phyloP scores from a whole-genome alignment of 2,797 vertebrate genomes.

The Linurgus olivaceus region DNA sequence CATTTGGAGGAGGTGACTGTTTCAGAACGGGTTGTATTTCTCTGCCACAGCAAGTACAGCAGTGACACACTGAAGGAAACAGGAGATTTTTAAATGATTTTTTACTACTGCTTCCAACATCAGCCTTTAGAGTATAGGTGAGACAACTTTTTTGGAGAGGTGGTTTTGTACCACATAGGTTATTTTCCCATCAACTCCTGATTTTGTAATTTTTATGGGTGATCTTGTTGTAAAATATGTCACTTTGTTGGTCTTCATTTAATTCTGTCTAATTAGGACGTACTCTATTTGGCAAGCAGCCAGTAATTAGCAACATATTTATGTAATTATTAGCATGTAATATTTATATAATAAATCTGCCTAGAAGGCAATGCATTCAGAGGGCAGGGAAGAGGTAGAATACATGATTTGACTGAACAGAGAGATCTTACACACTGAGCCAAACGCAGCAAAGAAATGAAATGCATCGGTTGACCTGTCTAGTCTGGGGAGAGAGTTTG shows the following conservation, averaged over 20 bases:
- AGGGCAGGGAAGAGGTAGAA: not conserved
- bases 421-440: not conserved
- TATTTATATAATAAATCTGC: constrained; percentile 36
- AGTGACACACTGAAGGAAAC: not conserved
- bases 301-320: constrained; percentile 25
- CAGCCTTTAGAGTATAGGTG: not conserved
- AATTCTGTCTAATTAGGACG: not conserved
- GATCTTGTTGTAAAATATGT: not conserved
- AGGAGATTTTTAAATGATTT: not conserved
- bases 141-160: not conserved
- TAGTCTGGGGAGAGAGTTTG: not conserved
- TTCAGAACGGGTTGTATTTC: not conserved
- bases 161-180: not conserved
- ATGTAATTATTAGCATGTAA: constrained; percentile 44
- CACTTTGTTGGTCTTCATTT: constrained; percentile 28
- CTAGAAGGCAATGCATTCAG: not conserved
- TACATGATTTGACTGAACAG: not conserved
- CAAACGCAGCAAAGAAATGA: not conserved
- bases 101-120: not conserved
- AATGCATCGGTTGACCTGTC: not conserved
- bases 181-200: not conserved
- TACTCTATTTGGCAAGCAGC: constrained; percentile 17
- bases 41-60: not conserved
- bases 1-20: not conserved
- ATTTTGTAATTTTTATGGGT: not conserved